Conservation (phyloP, 2,113 vertebrate species). For the Illadopsis cleaveri region DNA sequence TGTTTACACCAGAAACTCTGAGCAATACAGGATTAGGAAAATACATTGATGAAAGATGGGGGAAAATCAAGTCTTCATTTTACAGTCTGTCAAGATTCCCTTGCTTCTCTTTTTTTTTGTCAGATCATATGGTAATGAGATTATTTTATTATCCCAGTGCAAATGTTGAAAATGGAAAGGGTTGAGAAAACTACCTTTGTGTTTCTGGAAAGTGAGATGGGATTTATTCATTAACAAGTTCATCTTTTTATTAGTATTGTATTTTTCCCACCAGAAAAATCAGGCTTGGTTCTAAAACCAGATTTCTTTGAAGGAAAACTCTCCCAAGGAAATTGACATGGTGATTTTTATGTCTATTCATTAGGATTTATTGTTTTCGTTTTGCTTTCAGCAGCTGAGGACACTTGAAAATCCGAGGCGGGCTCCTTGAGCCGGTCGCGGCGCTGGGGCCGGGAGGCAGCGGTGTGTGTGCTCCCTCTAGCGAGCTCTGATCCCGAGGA, state of each 20-base stretch:
- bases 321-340: background rate
- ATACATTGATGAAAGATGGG: background rate
- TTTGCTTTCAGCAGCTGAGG: background rate
- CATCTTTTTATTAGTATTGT: constrained; percentile 26
- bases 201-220: background rate
- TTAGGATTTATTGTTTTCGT: constrained; percentile 37
- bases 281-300: background rate
- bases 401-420: background rate
- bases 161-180: constrained; percentile 8
- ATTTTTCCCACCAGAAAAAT: background rate
- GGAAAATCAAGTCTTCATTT: background rate
- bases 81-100: background rate
- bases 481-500: background rate
- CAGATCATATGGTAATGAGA: background rate
- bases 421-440: background rate
- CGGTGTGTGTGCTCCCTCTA: constrained; percentile 53
- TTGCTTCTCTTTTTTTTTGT: background rate
- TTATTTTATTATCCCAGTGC: constrained; percentile 26
- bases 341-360: background rate
- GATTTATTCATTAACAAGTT: background rate
- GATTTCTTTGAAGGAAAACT: background rate
- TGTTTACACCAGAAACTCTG: background rate
- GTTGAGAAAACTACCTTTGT: background rate
- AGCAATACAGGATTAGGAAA: background rate
- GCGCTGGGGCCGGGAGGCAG: background rate